Percentiles rank a stretch among this genome's conserved stretches.
phyloP scores from a whole-genome alignment of 2,888 invertebrate genomes.

The Rugalucina vietnamica region DNA sequence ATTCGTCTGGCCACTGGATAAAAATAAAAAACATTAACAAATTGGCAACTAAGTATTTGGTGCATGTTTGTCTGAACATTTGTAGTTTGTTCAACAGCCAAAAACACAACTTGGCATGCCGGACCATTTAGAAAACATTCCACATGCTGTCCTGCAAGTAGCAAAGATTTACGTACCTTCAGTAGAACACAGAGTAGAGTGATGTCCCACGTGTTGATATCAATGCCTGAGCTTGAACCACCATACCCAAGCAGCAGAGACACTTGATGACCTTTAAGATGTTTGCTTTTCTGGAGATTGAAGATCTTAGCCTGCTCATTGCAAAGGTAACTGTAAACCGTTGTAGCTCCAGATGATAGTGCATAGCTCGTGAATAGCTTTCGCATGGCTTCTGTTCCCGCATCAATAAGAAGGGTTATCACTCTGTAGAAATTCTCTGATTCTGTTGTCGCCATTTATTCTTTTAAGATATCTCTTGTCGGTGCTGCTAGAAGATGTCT shows the following conservation, averaged over 20 bases:
- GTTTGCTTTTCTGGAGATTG: neutral
- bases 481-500: too few relatives aligned
- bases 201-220: slow-evolving; percentile 7
- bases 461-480: too few relatives aligned
- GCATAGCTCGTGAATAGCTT: neutral
- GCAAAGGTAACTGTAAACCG: neutral
- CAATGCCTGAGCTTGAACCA: neutral
- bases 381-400: neutral
- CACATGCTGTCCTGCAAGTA: too few relatives aligned
- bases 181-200: neutral
- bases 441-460: slow-evolving; percentile 4
- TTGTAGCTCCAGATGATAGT: neutral
- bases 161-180: slow-evolving; percentile 8
- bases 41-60: too few relatives aligned
- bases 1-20: too few relatives aligned
- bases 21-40: too few relatives aligned
- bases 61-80: too few relatives aligned
- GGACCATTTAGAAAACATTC: too few relatives aligned
- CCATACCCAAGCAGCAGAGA: neutral
- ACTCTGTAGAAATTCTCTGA: slow-evolving; percentile 19
- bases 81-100: too few relatives aligned
- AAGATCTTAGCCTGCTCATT: slow-evolving; percentile 7
- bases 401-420: neutral
- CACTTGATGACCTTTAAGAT: neutral
- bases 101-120: too few relatives aligned